Base-by-base conservation (phyloP, 2,888 invertebrate genomes). In the Seladonia tumulorum region DNA sequence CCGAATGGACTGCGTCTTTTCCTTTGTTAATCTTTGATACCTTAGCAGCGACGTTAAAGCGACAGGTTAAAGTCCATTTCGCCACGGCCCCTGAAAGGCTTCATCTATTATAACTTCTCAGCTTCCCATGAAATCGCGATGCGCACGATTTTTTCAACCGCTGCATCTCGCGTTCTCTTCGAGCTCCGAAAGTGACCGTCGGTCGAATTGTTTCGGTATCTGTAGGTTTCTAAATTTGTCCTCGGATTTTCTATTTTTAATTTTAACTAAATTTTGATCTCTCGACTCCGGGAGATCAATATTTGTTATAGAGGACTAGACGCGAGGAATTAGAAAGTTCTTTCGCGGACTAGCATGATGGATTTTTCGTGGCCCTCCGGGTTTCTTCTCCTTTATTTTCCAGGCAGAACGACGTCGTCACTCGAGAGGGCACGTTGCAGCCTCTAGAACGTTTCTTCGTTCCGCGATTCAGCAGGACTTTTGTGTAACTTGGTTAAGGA, bases 401-500 rank as follows among this genome's bases (percentile, higher is more conserved):
- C 70, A 49, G 29, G 57, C 45, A 77, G 77, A 83, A 84, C 77
- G 76, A 81, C 76, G 76, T 85, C 72, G 73, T 22, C 68, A 16
- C 35, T 47, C 45, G 42, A 29, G 66, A 68, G 68, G 75, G 79
- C 77, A 72, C 63, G 39, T 45, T 47, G 60, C 39, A 83, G 53
- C 68, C 68, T 63, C 63, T 39, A 35, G 35, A 57, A 76, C 60
- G 73, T 76, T 81, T 74, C 71, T 79, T 76, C 76, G 45, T 71
- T 81, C 76, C 83, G 57, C 78, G 70, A 76, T 71, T 75, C 76
- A 53, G 71, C 71, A 60, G 53, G 81, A 87, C 81, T 90, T 88
- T 82, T 82, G 83, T 81, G 89, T 87, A 87, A 88, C 83, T 88
- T 86, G 47, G 66, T 63, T 71, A 68, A 68, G 47, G 75, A 5